A percentile compares a stretch with the other conserved stretches of the same genome.
These are phyloP conservation scores for Egretta garzetta DNA, from an alignment of 2,113 vertebrate species.

Conservation along the genomic window DNA sequence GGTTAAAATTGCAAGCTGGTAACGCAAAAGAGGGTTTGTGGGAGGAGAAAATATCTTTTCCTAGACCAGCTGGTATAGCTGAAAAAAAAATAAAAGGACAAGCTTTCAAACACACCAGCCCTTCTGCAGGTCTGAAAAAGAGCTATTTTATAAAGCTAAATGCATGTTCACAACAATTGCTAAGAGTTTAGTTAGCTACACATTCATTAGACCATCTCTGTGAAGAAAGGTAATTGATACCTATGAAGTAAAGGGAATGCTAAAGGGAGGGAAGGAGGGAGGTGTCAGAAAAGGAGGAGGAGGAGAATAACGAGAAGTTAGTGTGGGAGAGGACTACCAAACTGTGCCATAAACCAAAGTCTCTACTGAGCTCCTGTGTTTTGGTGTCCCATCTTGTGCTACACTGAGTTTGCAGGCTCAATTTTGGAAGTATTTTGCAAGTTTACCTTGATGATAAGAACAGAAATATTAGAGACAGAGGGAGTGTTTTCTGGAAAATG, in stretches of 20 bases:
- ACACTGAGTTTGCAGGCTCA: neutral
- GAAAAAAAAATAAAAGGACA: neutral
- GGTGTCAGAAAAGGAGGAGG: neutral
- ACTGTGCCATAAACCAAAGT: neutral
- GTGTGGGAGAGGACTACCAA: neutral
- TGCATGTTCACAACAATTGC: neutral
- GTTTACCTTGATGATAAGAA: neutral
- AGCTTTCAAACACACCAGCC: neutral
- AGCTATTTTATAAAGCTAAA: neutral
- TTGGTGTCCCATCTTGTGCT: neutral
- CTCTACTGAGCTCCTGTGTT: neutral
- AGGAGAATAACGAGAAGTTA: neutral
- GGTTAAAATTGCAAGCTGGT: neutral
- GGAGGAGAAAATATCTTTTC: neutral
- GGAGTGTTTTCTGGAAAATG: neutral
- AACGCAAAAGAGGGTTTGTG: neutral
- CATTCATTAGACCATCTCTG: neutral
- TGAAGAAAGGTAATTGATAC: neutral
- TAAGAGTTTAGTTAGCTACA: neutral
- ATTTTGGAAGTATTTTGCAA: neutral
- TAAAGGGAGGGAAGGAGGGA: neutral
- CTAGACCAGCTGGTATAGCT: neutral
- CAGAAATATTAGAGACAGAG: neutral
- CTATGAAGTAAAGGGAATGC: neutral
- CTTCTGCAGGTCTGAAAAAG: neutral